These are phyloP conservation scores for Cichladusa arquata DNA, from an alignment of 2,113 vertebrate genomes.

Conservation along the genomic window DNA sequence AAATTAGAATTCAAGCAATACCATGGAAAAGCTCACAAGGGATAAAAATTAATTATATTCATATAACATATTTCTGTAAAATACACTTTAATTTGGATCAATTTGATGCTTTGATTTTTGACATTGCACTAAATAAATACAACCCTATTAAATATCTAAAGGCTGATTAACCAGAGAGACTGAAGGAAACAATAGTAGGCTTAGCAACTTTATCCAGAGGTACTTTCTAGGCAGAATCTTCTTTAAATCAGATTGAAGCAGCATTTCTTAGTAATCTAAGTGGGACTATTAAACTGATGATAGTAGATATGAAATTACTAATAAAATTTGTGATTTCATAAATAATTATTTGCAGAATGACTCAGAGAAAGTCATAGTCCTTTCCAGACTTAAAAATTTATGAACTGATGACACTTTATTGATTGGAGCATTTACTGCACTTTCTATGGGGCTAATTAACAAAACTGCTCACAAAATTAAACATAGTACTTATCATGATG, in stretches of 20 bases:
- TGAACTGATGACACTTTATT: not conserved
- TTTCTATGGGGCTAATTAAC: not conserved
- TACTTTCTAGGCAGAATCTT: not conserved
- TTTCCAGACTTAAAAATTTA: conserved; percentile 11
- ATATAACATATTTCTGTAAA: not conserved
- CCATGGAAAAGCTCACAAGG: not conserved
- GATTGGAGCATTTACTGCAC: not conserved
- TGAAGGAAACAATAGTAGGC: not conserved
- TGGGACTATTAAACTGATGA: not conserved
- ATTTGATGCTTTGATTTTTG: not conserved
- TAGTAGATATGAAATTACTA: not conserved
- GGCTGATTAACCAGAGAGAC: not conserved
- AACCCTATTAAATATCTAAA: not conserved
- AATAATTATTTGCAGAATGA: conserved; percentile 45
- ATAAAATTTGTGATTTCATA: not conserved
- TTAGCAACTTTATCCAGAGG: not conserved
- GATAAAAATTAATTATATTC: not conserved
- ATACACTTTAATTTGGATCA: not conserved
- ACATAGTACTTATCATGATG: not conserved
- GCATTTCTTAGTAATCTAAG: not conserved
- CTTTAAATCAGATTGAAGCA: not conserved
- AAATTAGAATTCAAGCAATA: not conserved
- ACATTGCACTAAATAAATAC: not conserved
- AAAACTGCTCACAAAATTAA: not conserved
- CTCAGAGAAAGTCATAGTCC: not conserved